phyloP scores from a whole-genome alignment of 1,140 invertebrate species.

The Chrysoperla carnea region DNA sequence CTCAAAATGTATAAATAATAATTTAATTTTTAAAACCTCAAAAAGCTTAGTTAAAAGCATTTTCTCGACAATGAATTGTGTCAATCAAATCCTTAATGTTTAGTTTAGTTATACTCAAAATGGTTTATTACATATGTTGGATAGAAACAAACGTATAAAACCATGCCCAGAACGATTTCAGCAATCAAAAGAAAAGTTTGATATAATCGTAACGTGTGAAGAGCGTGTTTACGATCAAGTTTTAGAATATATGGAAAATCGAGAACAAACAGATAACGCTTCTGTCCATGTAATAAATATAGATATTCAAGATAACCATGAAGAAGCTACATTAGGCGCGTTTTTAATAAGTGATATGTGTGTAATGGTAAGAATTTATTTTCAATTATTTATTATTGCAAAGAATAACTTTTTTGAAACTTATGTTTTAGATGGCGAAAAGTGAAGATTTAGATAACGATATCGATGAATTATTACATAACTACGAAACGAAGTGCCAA shows the following conservation, averaged over 20 bases:
- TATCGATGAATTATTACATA: constrained; percentile 90
- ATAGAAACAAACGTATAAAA: constrained; percentile 94
- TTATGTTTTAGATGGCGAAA: constrained; percentile 54
- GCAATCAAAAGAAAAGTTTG: constrained; percentile 75
- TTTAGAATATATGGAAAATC: constrained; percentile 54
- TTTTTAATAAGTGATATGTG: constrained; percentile 94
- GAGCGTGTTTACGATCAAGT: constrained; percentile 98
- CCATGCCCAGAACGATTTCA: constrained; percentile 90
- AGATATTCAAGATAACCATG: constrained; percentile 98
- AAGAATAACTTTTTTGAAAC: not conserved
- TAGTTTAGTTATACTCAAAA: constrained; percentile 86
- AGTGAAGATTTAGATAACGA: constrained; percentile 95
- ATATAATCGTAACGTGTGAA: constrained; percentile 94
- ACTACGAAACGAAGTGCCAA: constrained; percentile 82
- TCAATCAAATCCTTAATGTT: constrained; percentile 5
- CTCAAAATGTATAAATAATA: too few species aligned
- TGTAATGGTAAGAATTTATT: constrained; percentile 43
- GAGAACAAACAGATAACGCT: constrained; percentile 52
- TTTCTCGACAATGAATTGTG: not conserved
- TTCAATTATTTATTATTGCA: not conserved
- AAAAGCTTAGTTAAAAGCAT: too few species aligned
- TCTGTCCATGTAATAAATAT: constrained; percentile 96
- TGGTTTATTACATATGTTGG: constrained; percentile 95
- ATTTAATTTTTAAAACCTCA: too few species aligned
- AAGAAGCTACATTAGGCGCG: constrained; percentile 99